Conservation (phyloP, 2,113 vertebrate genomes). For the Poeciliopsis turrubarensis region DNA sequence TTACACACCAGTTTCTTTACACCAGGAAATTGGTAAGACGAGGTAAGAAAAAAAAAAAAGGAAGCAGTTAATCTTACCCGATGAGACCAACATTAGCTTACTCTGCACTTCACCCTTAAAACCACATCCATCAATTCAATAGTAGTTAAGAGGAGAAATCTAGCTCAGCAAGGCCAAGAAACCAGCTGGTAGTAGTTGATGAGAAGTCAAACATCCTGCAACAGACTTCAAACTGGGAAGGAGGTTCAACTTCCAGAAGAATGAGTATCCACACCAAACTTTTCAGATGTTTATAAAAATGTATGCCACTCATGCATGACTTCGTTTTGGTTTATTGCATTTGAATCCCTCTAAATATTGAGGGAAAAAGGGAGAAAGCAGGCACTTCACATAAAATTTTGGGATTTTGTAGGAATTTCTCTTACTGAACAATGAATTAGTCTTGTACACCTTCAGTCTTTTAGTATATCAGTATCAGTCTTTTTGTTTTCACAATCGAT, state of each 20-base stretch:
- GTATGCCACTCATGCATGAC: not conserved
- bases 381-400: not conserved
- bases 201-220: not conserved
- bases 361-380: not conserved
- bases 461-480: not conserved
- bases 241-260: not conserved
- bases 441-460: not conserved
- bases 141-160: not conserved
- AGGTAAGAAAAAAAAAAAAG: too few relatives aligned
- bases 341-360: not conserved
- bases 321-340: not conserved
- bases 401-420: not conserved
- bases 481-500: not conserved
- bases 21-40: too few relatives aligned
- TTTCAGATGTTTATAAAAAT: not conserved
- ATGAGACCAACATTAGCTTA: not conserved
- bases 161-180: not conserved
- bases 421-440: not conserved
- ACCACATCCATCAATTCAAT: not conserved
- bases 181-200: not conserved
- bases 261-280: not conserved
- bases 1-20: not conserved
- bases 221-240: not conserved
- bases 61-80: too few relatives aligned
- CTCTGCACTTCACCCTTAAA: not conserved